phyloP scores from a whole-genome alignment of 2,888 invertebrate species.

The Caprella mutica region DNA sequence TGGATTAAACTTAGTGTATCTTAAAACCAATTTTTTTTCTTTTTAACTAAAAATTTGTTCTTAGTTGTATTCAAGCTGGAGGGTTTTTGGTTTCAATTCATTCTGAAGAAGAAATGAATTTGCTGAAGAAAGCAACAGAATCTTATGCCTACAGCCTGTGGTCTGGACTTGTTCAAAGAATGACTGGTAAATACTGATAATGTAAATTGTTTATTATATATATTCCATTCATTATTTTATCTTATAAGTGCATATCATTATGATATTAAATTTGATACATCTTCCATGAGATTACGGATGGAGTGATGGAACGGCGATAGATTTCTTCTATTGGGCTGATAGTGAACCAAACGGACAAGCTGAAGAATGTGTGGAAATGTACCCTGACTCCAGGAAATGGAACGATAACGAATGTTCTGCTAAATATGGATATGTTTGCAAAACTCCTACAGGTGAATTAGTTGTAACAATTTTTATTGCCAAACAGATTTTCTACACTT shows the following conservation, averaged over 20 bases:
- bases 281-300: background rate
- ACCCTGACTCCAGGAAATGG: constrained; percentile 3
- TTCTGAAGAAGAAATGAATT: constrained; percentile 11
- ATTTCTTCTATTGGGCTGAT: background rate
- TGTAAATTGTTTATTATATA: background rate
- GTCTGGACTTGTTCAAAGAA: constrained; percentile 19
- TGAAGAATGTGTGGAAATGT: constrained; percentile 12
- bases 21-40: too few relatives aligned
- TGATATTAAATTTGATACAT: background rate
- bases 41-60: too few relatives aligned
- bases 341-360: background rate
- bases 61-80: constrained; percentile 16
- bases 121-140: background rate
- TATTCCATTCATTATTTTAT: background rate
- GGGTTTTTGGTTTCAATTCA: constrained; percentile 17
- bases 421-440: constrained; percentile 7
- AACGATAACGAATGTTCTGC: constrained; percentile 8
- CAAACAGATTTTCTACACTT: too few relatives aligned
- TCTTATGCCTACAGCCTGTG: constrained; percentile 10
- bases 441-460: constrained; percentile 10
- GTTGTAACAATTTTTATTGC: too few relatives aligned
- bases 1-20: too few relatives aligned
- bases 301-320: background rate
- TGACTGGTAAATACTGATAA: background rate
- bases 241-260: background rate